Percentiles rank a stretch among this genome's conserved stretches.
phyloP scores from a whole-genome alignment of 1,140 invertebrate species.

The Neoseiulus cucumeris region DNA sequence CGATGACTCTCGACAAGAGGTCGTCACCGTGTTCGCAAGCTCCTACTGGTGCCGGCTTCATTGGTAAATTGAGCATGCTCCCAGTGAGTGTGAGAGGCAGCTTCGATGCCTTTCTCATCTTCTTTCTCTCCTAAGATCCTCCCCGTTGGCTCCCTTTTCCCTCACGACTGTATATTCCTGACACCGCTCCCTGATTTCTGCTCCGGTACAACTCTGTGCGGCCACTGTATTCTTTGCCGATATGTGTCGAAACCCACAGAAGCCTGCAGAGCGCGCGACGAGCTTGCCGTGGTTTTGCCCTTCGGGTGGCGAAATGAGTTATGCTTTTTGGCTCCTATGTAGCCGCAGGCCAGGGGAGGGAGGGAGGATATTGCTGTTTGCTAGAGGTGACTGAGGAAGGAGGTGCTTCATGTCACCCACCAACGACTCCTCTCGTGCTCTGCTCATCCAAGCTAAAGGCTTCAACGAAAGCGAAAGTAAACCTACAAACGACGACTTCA shows the following conservation, averaged over 20 bases:
- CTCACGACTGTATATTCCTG: neutral
- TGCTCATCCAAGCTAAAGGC: too few species aligned
- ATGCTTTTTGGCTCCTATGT: neutral
- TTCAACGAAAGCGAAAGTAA: too few species aligned
- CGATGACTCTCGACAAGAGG: too few species aligned
- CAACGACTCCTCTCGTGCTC: too few species aligned
- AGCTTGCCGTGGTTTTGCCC: neutral
- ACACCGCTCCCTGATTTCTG: neutral
- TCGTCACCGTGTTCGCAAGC: too few species aligned
- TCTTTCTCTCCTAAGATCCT: neutral
- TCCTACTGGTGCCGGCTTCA: neutral
- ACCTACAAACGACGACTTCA: too few species aligned
- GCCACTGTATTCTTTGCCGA: neutral
- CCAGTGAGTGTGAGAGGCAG: too few species aligned
- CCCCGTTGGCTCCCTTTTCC: neutral
- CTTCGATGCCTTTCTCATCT: too few species aligned
- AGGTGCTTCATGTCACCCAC: too few species aligned
- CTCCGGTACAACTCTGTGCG: neutral
- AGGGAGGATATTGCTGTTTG: slow-evolving; percentile 11
- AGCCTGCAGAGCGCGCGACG: neutral
- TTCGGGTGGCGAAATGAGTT: slow-evolving; percentile 8
- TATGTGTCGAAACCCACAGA: neutral
- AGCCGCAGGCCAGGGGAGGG: neutral
- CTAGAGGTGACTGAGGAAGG: neutral
- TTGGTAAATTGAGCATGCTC: slow-evolving; percentile 9